phyloP scores from a whole-genome alignment of 2,797 vertebrate genomes.

The Aphelocoma californica region DNA sequence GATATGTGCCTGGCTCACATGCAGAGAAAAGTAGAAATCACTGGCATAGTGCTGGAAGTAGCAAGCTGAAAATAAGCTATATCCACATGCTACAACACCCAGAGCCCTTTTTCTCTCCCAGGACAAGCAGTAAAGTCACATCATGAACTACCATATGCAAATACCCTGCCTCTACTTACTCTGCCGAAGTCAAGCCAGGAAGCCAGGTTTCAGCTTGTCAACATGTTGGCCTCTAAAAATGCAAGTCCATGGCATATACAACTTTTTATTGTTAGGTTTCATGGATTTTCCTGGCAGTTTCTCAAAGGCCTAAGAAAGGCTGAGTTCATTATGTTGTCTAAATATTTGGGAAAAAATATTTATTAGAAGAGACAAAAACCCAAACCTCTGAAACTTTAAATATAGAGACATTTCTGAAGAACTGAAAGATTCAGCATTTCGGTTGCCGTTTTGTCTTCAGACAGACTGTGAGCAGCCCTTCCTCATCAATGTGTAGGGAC shows the following conservation, averaged over 20 bases:
- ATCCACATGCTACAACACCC: neutral
- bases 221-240: neutral
- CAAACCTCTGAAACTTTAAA: neutral
- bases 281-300: neutral
- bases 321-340: neutral
- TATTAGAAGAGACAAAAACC: neutral
- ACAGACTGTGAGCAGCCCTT: neutral
- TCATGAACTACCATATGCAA: neutral
- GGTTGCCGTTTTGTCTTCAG: neutral
- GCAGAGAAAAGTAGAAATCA: neutral
- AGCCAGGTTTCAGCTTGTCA: neutral
- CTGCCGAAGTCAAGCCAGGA: neutral
- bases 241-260: neutral
- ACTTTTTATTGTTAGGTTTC: neutral
- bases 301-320: neutral
- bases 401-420: neutral
- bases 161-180: neutral
- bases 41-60: neutral
- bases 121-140: neutral
- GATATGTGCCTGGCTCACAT: neutral
- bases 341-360: neutral
- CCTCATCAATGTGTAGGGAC: neutral
- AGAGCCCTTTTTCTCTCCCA: neutral
- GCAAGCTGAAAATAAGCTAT: neutral
- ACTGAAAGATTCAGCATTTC: neutral